Base-by-base conservation (phyloP, 2,797 vertebrate species). In the Circus cinereus region DNA sequence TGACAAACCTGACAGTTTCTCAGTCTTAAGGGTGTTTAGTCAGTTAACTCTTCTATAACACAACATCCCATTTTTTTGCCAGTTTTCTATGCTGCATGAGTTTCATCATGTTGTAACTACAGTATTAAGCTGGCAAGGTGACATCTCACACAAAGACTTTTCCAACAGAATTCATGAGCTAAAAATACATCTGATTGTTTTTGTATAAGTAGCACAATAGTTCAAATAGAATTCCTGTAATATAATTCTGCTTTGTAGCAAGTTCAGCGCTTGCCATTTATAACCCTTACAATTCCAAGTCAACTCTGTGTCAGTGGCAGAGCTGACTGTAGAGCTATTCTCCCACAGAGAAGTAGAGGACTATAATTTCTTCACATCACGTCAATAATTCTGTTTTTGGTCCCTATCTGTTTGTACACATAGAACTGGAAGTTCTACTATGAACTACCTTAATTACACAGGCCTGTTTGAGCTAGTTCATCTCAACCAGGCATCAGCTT, bases 381-480 rank as follows among this genome's bases (percentile, higher is more conserved):
- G 6, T 16, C 88, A 50, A 8, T 9, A 6, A 63, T 36, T 82
- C 73, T 88, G 69, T 0, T 51, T 74, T 48, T 84, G 14, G 54
- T 83, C 73, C 76, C 79, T 67, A 9, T 78, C 63, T 94, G 68
- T 72, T 73, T 47, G 51, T 10, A 24, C 86, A 47, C 70, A 64
- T 1, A 38, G 85, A 94, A 75, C 93, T 94, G 90, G 68, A 68
- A 93, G 64, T 67, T 93, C 82, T 68, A 0, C 94, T 91, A 0
- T 8, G 32, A 75, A 1, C 73, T 24, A 2, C 19, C 74, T 77
- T 83, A 29, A 81, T 94, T 92, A n/a, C 80, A 32, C 47, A 74
- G 80, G 16, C 69, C 74, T 73, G 95, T 78, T 93, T 20, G 63
- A 69, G 93, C 53, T n/a, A 24, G 26, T n/a, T 82, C 81, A 21